Evolutionary conservation across 2,888 invertebrate species (phyloP).

Genomic region (Nezara viridula): DNA sequence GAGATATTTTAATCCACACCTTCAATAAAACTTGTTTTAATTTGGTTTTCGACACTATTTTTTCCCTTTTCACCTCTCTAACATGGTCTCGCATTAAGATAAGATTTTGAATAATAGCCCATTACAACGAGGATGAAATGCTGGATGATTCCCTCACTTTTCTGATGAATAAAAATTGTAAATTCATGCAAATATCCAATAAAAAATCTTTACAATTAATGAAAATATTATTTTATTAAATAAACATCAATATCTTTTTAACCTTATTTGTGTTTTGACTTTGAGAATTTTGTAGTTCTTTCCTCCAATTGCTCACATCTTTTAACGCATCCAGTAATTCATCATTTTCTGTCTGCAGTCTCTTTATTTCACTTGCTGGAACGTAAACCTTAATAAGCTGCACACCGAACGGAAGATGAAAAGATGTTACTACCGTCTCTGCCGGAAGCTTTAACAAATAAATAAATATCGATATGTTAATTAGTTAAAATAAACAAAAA

Average conservation of each 20-base stretch:
- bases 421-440: constrained; percentile 76
- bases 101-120: too few species aligned
- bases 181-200: too few species aligned
- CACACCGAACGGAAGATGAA: constrained; percentile 84
- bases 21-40: too few species aligned
- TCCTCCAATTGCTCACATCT: constrained; percentile 61
- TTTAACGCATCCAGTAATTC: constrained; percentile 58
- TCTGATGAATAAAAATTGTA: too few species aligned
- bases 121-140: too few species aligned
- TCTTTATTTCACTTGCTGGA: constrained; percentile 73
- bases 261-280: constrained; percentile 45
- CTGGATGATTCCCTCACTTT: too few species aligned
- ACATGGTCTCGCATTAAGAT: too few species aligned
- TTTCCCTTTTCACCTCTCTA: too few species aligned
- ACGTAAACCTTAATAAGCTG: constrained; percentile 85
- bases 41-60: too few species aligned
- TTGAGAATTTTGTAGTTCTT: constrained; percentile 59
- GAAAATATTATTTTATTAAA: too few species aligned
- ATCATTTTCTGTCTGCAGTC: constrained; percentile 69
- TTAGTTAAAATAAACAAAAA: not conserved
- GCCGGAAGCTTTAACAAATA: constrained; percentile 75
- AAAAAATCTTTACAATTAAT: too few species aligned
- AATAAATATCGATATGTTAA: constrained; percentile 27
- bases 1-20: too few species aligned
- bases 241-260: not conserved